Evolutionary conservation across 2,797 vertebrate species (phyloP), one percentile per base, ranked within the genome.

Genomic region (Phaenicophaeus curvirostris): DNA sequence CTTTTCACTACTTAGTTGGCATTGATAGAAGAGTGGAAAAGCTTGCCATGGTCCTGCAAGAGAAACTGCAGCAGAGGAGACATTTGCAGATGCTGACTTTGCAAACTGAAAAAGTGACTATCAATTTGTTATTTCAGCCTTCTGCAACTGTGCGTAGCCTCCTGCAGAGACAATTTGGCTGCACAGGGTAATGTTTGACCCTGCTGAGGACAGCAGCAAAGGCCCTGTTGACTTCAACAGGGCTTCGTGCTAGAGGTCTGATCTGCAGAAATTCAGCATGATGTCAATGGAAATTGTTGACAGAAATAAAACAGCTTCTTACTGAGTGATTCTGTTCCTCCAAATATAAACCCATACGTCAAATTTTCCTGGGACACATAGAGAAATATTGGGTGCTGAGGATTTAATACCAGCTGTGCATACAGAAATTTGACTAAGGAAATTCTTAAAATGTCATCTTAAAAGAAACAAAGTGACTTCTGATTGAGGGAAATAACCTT

Each of bases 401-500:
- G 48, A 35, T 31, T 44, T 48, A 61, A 50, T 13, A 24, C 6
- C 67, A 11, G 7, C 13, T 75, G 2, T 8, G 27, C 66, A 50
- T 18, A 42, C 51, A 46, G 11, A 87, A 81, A 66, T 28, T 42
- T n/a, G n/a, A 79, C 27, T n/a, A 19, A 72, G 71, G 48, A 46
- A 44, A 53, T 59, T 55, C 31, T 67, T 67, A 24, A 75, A 79
- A 82, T 21, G 35, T 21, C 21, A 1, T 7, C 28, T 8, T 42
- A 83, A 53, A 4, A 66, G 51, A n/a, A 81, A 33, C 3, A 41
- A 77, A 37, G 8, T 24, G 53, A 23, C 37, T 83, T 51, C 28
- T 5, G 6, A 30, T 27, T 15, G 51, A 74, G 37, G 23, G 11
- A 37, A 0, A 0, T 0, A 41, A 31, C 13, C 17, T 69, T 54